Conservation (phyloP, 2,113 vertebrate genomes). For the Anhinga anhinga region DNA sequence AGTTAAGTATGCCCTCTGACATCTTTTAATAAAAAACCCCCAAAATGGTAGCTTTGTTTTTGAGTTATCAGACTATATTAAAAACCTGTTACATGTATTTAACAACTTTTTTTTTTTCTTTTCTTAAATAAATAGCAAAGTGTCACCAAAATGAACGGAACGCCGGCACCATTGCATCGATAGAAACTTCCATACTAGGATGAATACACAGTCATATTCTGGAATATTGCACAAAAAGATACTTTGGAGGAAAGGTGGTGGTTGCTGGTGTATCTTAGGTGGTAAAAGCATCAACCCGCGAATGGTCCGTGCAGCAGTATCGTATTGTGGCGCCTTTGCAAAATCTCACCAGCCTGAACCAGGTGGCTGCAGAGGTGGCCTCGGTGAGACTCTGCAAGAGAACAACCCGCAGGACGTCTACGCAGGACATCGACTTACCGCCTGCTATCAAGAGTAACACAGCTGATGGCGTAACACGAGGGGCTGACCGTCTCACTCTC, state of each 20-base stretch:
- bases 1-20: background rate
- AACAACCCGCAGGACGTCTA: rapidly evolving
- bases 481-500: background rate
- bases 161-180: background rate
- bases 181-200: background rate
- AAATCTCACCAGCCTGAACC: background rate
- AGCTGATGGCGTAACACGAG: background rate
- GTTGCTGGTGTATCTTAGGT: background rate
- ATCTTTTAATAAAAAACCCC: background rate
- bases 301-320: background rate
- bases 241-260: background rate
- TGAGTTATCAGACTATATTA: conserved; percentile 19
- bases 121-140: conserved; percentile 52
- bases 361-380: background rate
- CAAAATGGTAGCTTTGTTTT: background rate
- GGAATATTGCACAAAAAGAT: conserved; percentile 31
- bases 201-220: background rate
- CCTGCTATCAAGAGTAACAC: background rate
- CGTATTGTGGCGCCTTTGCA: background rate
- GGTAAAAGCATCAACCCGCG: background rate
- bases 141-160: conserved; percentile 25
- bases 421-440: rapidly evolving
- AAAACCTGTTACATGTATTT: conserved; percentile 10
- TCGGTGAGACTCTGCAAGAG: background rate
- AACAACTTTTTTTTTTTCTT: background rate